These are phyloP conservation scores for Lithodes maja DNA, from an alignment of 2,888 invertebrate genomes.

Conservation along the genomic window DNA sequence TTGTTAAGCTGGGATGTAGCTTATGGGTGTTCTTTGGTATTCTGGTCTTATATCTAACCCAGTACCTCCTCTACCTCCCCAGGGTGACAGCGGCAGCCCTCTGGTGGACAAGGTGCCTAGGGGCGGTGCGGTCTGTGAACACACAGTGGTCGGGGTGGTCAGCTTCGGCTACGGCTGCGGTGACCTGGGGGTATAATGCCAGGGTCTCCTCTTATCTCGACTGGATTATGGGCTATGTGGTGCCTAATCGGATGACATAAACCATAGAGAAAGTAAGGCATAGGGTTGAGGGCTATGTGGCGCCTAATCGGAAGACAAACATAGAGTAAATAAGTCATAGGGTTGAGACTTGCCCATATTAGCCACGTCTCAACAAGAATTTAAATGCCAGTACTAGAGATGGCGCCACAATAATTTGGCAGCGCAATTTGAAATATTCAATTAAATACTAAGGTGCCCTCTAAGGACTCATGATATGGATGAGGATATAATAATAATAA, in stretches of 20 bases:
- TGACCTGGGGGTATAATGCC: conserved; percentile 17
- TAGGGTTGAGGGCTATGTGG: neutral
- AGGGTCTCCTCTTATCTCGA: conserved; percentile 28
- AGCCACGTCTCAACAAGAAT: too few species aligned
- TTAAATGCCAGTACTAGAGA: too few species aligned
- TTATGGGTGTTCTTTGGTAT: neutral
- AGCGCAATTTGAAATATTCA: too few species aligned
- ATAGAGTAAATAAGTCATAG: too few species aligned
- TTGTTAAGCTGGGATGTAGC: neutral
- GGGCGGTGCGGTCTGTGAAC: conserved; percentile 13
- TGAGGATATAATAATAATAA: too few species aligned
- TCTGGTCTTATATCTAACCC: neutral
- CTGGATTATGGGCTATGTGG: conserved; percentile 31
- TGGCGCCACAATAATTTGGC: too few species aligned
- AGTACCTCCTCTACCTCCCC: neutral
- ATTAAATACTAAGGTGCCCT: too few species aligned
- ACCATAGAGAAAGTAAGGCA: too few species aligned
- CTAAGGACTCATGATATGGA: too few species aligned
- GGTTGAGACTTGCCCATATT: too few species aligned
- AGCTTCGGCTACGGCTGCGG: conserved; percentile 38
- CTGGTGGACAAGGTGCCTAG: neutral
- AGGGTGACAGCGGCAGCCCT: conserved; percentile 45
- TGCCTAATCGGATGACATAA: neutral
- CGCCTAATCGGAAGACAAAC: neutral
- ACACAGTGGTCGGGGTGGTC: conserved; percentile 38